phyloP scores from a whole-genome alignment of 2,797 vertebrate genomes.

The Amblyraja radiata region DNA sequence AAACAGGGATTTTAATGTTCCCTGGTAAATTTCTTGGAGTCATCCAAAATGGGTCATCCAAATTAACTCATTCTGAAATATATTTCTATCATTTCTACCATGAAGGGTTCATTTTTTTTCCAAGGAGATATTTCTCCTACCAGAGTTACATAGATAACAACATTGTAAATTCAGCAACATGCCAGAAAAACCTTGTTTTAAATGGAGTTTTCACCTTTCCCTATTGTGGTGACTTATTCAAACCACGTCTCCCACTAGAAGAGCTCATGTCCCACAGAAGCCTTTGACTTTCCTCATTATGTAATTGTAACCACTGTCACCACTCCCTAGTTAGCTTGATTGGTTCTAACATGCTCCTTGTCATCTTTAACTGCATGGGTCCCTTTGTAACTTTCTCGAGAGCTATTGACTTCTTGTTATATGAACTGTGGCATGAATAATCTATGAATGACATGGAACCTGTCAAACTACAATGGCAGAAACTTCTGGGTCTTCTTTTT shows the following conservation, averaged over 20 bases:
- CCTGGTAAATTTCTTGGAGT: not conserved
- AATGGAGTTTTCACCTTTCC: not conserved
- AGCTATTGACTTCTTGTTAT: conserved; percentile 14
- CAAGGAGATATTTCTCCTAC: not conserved
- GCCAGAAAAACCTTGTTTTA: conserved; percentile 11
- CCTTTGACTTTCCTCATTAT: conserved; percentile 24
- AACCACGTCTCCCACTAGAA: not conserved
- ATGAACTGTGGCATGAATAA: conserved; percentile 25
- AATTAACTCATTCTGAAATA: not conserved
- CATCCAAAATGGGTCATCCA: not conserved
- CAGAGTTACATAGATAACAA: not conserved
- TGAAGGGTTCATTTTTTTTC: not conserved
- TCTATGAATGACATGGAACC: not conserved
- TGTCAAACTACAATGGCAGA: not conserved
- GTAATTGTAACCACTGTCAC: conserved; percentile 13
- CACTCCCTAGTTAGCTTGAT: conserved; percentile 10
- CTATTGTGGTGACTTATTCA: not conserved
- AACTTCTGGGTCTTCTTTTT: not conserved
- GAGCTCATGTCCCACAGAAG: conserved; percentile 10
- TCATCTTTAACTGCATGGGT: conserved; percentile 11
- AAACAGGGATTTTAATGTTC: too few species aligned
- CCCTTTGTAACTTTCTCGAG: not conserved
- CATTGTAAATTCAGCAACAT: conserved; percentile 17
- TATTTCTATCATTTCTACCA: not conserved
- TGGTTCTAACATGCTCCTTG: conserved; percentile 5